Evolutionary conservation across 2,113 vertebrate species (phyloP).

Genomic region (Bothrops jararaca): DNA sequence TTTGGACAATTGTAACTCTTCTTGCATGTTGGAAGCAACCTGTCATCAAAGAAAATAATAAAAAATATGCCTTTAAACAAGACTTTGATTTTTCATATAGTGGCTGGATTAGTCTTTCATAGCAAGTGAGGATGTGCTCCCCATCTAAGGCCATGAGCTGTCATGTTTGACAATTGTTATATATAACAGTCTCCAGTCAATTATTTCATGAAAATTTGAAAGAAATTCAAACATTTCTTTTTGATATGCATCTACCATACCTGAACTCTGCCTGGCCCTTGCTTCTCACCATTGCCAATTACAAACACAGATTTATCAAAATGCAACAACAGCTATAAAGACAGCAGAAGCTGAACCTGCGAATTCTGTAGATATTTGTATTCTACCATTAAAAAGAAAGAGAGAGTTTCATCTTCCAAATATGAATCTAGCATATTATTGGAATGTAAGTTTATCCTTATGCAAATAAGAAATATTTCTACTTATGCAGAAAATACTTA

Average conservation of each 20-base stretch:
- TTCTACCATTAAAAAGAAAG: neutral
- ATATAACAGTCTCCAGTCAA: neutral
- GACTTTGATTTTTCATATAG: neutral
- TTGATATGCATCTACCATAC: neutral
- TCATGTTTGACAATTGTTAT: neutral
- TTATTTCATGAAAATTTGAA: neutral
- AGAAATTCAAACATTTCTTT: neutral
- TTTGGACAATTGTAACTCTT: neutral
- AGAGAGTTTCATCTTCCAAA: neutral
- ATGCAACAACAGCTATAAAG: neutral
- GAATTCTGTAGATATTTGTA: neutral
- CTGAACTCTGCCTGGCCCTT: neutral
- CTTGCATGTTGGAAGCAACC: neutral
- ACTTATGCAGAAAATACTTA: neutral
- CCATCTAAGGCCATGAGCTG: neutral
- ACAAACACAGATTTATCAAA: neutral
- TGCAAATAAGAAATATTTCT: neutral
- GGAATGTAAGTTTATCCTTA: neutral
- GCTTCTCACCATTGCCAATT: neutral
- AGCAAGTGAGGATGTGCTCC: neutral
- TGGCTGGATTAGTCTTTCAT: conserved; percentile 1
- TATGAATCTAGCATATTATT: neutral
- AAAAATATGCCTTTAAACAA: conserved; percentile 18
- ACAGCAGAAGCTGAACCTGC: neutral
- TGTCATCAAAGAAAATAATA: neutral